phyloP scores from a whole-genome alignment of 2,113 vertebrate genomes.

The Cyrtonyx montezumae region DNA sequence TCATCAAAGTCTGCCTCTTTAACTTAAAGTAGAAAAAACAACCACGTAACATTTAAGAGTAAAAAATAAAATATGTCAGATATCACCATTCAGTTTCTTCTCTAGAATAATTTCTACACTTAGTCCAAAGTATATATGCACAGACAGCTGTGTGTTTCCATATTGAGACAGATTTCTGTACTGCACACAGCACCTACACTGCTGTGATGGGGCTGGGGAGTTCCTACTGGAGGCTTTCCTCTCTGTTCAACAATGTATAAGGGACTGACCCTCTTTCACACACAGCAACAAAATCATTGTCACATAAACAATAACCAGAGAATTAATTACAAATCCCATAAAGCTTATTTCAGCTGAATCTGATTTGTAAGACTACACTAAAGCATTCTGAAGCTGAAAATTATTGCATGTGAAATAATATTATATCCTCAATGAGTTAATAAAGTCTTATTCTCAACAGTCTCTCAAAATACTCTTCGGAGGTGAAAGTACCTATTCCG shows the following conservation, averaged over 20 bases:
- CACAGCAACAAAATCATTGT: neutral
- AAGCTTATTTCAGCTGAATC: neutral
- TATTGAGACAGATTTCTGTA: neutral
- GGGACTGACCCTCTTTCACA: neutral
- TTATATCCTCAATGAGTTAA: conserved; percentile 8
- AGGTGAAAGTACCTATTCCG: neutral
- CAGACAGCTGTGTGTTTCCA: fast-evolving
- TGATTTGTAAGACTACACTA: conserved; percentile 4
- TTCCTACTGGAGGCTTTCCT: neutral
- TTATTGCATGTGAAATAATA: conserved; percentile 33
- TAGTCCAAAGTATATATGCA: neutral
- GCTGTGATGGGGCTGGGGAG: neutral
- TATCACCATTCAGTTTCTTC: neutral
- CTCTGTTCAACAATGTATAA: neutral
- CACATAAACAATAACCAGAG: neutral
- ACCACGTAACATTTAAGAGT: neutral
- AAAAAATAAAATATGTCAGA: neutral
- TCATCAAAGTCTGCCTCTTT: neutral
- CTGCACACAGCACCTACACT: neutral
- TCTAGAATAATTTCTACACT: neutral
- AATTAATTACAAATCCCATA: neutral
- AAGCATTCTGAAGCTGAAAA: conserved; percentile 31
- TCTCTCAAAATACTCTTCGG: neutral
- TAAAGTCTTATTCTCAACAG: conserved; percentile 13
- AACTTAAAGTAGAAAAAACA: neutral